These are phyloP conservation scores for Lagocephalus sceleratus DNA, from an alignment of 2,797 vertebrate genomes.

Conservation along the genomic window DNA sequence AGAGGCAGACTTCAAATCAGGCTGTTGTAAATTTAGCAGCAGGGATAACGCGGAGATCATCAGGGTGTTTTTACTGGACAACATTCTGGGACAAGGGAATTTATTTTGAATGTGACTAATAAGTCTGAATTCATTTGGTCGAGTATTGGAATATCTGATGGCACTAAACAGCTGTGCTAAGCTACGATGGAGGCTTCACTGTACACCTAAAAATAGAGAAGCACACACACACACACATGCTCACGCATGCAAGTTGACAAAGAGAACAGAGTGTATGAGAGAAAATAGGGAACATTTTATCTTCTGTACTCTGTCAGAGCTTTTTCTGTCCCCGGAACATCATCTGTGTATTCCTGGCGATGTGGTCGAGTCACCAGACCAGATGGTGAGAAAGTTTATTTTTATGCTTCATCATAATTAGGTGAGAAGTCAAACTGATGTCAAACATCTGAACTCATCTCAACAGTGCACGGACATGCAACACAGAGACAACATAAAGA, in stretches of 20 bases:
- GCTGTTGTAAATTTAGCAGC: no score
- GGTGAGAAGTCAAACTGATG: no score
- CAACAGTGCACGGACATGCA: no score
- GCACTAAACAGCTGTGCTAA: constrained; percentile 36
- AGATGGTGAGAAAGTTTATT: background rate
- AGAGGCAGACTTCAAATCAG: constrained; percentile 1
- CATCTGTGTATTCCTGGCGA: constrained; percentile 15
- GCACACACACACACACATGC: background rate
- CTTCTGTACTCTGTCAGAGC: background rate
- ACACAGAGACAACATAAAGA: no score
- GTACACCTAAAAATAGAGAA: constrained; percentile 42
- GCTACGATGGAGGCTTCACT: constrained; percentile 14
- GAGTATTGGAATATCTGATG: constrained; percentile 13
- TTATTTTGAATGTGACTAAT: no score
- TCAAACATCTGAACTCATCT: no score
- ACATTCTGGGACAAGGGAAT: background rate
- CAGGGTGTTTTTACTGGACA: no score
- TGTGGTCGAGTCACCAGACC: constrained; percentile 1
- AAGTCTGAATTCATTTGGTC: no score
- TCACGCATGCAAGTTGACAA: background rate
- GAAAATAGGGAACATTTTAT: constrained; percentile 9
- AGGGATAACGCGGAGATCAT: no score
- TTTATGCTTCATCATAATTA: constrained; percentile 1
- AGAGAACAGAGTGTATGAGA: constrained; percentile 43
- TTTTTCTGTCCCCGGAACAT: background rate